Conservation (phyloP, 2,797 vertebrate species). For the Hydrophis major region DNA sequence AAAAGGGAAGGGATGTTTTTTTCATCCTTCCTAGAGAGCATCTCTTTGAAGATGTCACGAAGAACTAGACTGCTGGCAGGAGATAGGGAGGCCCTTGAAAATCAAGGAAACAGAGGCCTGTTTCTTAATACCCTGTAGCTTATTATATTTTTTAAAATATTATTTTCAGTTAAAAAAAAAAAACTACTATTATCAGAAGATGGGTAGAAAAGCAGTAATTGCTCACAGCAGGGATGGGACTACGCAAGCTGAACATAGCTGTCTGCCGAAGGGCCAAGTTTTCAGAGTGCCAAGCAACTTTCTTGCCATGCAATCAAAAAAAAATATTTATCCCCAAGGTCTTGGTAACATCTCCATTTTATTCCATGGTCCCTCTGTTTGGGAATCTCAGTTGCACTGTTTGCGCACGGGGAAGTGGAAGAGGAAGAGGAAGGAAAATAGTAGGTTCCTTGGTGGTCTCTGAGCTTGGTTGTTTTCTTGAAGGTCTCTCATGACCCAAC, state of each 20-base stretch:
- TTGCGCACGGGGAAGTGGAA: too few species aligned
- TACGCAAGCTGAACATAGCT: background rate
- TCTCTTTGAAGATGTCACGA: conserved; percentile 56
- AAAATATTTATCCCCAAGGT: too few species aligned
- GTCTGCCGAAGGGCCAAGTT: background rate
- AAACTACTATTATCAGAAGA: conserved; percentile 18
- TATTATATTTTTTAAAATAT: background rate
- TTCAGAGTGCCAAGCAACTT: background rate
- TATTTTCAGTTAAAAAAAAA: background rate
- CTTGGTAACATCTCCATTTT: too few species aligned
- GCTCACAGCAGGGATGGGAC: conserved; percentile 4
- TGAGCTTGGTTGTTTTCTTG: too few species aligned
- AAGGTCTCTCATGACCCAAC: too few species aligned
- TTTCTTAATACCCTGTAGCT: conserved; percentile 31
- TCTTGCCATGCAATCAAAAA: background rate
- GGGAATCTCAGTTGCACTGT: too few species aligned
- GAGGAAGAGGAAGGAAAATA: too few species aligned
- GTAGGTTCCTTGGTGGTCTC: too few species aligned
- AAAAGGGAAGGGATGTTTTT: conserved; percentile 23
- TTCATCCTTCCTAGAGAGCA: conserved; percentile 39
- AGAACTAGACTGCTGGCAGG: conserved; percentile 46
- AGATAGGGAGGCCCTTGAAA: conserved; percentile 59
- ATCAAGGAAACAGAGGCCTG: conserved; percentile 46
- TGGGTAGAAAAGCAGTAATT: conserved; percentile 32
- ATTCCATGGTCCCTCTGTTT: too few species aligned